Evolutionary conservation across 1,140 invertebrate genomes (phyloP).

Genomic region (Batillaria attramentaria): DNA sequence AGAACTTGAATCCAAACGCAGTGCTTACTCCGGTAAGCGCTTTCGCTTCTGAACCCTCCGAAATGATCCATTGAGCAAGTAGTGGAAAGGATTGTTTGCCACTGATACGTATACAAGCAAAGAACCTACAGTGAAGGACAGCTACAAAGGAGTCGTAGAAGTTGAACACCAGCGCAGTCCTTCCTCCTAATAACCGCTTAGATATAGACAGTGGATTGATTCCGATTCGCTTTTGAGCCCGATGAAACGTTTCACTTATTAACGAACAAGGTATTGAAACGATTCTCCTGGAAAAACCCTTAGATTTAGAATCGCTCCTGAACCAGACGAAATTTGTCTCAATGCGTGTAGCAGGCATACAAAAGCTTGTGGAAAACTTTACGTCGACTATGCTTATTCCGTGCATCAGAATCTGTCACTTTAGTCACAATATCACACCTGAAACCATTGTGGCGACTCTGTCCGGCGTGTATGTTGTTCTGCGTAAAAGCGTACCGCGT

Average conservation of each 20-base stretch:
- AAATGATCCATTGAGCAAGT: background rate
- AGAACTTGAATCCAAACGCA: slow-evolving; percentile 62
- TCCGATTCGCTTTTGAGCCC: background rate
- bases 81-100: background rate
- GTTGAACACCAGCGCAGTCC: slow-evolving; percentile 54
- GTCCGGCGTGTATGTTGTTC: no score
- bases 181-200: slow-evolving; percentile 39
- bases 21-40: slow-evolving; percentile 42
- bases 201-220: background rate
- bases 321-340: no score
- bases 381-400: no score
- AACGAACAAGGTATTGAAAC: background rate
- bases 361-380: no score
- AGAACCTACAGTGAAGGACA: no score
- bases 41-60: background rate
- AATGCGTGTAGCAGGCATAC: no score
- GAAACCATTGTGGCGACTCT: no score
- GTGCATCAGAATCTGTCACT: no score
- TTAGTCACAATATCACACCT: no score
- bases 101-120: background rate
- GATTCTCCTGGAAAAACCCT: no score
- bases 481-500: no score
- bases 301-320: no score
- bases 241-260: background rate
- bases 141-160: slow-evolving; percentile 53